phyloP scores from a whole-genome alignment of 2,888 invertebrate species.

The Erebia ligea region DNA sequence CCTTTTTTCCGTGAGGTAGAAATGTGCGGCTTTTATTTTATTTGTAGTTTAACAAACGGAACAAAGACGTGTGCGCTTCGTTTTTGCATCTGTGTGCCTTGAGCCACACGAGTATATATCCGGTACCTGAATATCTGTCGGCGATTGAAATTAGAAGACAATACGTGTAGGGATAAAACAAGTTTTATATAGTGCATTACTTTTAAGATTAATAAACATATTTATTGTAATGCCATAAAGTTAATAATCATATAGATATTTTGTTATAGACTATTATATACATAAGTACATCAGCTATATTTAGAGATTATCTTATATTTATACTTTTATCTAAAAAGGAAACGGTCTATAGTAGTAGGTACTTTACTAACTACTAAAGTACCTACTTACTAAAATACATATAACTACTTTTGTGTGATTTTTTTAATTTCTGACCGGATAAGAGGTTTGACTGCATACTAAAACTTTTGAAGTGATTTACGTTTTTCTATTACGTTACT shows the following conservation, averaged over 20 bases:
- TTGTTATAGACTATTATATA: slow-evolving; percentile 6
- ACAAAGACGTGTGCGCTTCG: too few species aligned
- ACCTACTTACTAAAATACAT: too few species aligned
- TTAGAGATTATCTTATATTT: background rate
- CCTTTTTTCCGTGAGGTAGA: too few species aligned
- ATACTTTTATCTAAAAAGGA: too few species aligned
- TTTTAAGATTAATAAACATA: background rate
- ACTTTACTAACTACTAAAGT: too few species aligned
- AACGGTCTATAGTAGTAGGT: too few species aligned
- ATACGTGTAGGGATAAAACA: background rate
- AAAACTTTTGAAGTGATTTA: slow-evolving; percentile 1
- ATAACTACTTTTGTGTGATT: too few species aligned
- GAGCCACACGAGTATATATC: background rate
- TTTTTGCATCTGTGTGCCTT: background rate
- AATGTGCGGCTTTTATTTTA: too few species aligned
- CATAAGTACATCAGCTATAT: background rate
- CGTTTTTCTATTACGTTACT: background rate
- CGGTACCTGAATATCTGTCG: slow-evolving; percentile 17
- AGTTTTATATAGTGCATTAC: background rate
- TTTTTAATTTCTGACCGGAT: too few species aligned
- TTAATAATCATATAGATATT: slow-evolving; percentile 3
- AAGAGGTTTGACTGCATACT: background rate
- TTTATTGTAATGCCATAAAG: background rate
- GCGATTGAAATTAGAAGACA: background rate
- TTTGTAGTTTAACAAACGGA: too few species aligned